phyloP scores from a whole-genome alignment of 1,140 invertebrate species.

The Caenorhabditis remanei region DNA sequence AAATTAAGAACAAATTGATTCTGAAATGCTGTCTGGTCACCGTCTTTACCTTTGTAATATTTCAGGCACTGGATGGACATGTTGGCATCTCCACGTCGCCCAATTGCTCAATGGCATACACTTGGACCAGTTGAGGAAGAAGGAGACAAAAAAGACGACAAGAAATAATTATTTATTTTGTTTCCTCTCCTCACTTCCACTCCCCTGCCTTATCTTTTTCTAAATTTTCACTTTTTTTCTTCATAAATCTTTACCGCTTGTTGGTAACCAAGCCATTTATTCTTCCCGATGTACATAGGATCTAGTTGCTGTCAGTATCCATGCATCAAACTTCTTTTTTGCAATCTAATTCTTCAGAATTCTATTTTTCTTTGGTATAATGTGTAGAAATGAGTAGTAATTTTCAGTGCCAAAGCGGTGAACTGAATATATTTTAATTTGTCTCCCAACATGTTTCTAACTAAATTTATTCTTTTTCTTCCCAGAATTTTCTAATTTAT shows the following conservation, averaged over 20 bases:
- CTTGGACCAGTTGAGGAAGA: conserved; percentile 92
- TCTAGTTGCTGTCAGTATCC: conserved; percentile 34
- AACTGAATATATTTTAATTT: not conserved
- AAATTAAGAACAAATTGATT: too few relatives aligned
- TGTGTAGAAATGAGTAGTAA: conserved; percentile 49
- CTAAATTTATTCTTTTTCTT: not conserved
- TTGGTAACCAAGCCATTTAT: not conserved
- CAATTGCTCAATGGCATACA: conserved; percentile 99
- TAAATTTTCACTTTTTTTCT: conserved; percentile 21
- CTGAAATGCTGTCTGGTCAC: too few relatives aligned
- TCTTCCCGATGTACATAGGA: conserved; percentile 29
- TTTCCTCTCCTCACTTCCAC: not conserved
- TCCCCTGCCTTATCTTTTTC: conserved; percentile 13
- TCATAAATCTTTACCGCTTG: not conserved
- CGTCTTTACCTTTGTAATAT: not conserved
- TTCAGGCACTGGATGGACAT: conserved; percentile 98
- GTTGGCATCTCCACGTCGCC: conserved; percentile 95
- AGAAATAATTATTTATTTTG: conserved; percentile 25
- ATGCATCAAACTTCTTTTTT: conserved; percentile 4
- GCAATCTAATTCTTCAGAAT: not conserved
- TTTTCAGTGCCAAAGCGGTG: conserved; percentile 40
- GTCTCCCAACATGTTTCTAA: not conserved
- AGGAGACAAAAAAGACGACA: conserved; percentile 64
- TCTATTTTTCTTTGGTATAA: not conserved
- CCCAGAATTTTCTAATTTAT: conserved; percentile 3